These are phyloP conservation scores for Drosophila dunni DNA, from an alignment of 1,140 invertebrate genomes.

Conservation along the genomic window DNA sequence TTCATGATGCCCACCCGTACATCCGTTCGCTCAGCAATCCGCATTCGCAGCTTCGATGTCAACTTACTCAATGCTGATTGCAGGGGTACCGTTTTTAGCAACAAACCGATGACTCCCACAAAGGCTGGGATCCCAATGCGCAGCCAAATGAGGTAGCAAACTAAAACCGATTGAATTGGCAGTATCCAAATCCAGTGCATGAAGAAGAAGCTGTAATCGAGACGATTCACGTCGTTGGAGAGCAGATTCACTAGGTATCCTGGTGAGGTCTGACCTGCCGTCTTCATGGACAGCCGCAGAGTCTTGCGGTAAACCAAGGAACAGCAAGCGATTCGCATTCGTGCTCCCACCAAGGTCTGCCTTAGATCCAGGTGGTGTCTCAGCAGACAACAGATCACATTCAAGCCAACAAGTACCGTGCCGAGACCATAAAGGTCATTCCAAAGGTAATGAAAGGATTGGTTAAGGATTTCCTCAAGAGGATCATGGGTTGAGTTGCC, in stretches of 20 bases:
- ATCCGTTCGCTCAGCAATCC: slow-evolving; percentile 88
- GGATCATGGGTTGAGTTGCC: slow-evolving; percentile 48
- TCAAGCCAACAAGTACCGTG: slow-evolving; percentile 65
- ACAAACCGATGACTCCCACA: slow-evolving; percentile 88
- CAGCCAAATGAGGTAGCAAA: slow-evolving; percentile 89
- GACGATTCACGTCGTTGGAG: slow-evolving; percentile 91
- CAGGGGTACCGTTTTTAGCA: slow-evolving; percentile 87
- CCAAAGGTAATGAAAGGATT: slow-evolving; percentile 46
- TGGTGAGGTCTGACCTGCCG: slow-evolving; percentile 89
- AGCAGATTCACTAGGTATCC: slow-evolving; percentile 94
- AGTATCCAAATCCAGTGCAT: slow-evolving; percentile 89
- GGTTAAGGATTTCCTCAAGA: slow-evolving; percentile 33
- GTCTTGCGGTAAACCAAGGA: slow-evolving; percentile 88
- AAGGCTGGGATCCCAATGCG: slow-evolving; percentile 89
- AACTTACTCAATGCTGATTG: slow-evolving; percentile 88
- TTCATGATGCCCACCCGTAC: slow-evolving; percentile 91
- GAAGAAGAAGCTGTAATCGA: slow-evolving; percentile 87
- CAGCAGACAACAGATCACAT: slow-evolving; percentile 73
- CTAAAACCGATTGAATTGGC: slow-evolving; percentile 87
- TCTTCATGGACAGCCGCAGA: slow-evolving; percentile 87
- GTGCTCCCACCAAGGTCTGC: slow-evolving; percentile 78
- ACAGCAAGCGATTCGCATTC: slow-evolving; percentile 87
- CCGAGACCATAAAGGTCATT: slow-evolving; percentile 8
- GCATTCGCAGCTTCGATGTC: slow-evolving; percentile 85
- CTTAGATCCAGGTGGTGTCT: slow-evolving; percentile 83